Evolutionary conservation across 2,113 vertebrate genomes (phyloP).

Genomic region (Corvus hawaiiensis): DNA sequence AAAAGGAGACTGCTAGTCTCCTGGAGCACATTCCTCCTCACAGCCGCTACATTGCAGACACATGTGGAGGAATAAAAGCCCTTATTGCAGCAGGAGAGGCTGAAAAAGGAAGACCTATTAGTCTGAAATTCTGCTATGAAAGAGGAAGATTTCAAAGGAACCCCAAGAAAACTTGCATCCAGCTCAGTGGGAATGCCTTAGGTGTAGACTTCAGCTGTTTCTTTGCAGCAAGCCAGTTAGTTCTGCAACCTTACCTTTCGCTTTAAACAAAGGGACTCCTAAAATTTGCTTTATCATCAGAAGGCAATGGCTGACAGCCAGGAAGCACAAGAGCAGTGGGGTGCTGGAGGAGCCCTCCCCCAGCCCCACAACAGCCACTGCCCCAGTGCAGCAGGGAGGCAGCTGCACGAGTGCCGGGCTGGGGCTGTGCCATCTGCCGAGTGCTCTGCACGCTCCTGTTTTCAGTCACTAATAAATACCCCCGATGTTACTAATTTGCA

Average conservation of each 20-base stretch:
- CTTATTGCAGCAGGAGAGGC: neutral
- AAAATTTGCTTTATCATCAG: neutral
- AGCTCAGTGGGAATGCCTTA: neutral
- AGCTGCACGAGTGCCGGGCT: accelerated
- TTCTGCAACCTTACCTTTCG: neutral
- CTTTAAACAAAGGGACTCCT: neutral
- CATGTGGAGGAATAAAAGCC: neutral
- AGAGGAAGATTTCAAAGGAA: conserved; percentile 18
- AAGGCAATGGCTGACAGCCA: neutral
- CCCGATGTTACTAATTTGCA: neutral
- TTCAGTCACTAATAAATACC: neutral
- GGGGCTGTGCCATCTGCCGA: accelerated
- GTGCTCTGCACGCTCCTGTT: neutral
- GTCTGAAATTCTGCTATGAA: neutral
- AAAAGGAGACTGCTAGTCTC: neutral
- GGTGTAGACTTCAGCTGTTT: neutral
- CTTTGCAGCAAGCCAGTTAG: neutral
- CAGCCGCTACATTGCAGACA: neutral
- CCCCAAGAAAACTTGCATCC: neutral
- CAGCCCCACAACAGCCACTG: neutral
- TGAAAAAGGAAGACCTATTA: neutral
- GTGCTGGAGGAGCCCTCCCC: neutral
- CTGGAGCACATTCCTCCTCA: neutral
- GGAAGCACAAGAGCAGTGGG: neutral
- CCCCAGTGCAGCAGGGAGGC: neutral